Evolutionary conservation across 2,797 vertebrate genomes (phyloP), one percentile per base, ranked within the genome.

Genomic region (Siniperca scherzeri): DNA sequence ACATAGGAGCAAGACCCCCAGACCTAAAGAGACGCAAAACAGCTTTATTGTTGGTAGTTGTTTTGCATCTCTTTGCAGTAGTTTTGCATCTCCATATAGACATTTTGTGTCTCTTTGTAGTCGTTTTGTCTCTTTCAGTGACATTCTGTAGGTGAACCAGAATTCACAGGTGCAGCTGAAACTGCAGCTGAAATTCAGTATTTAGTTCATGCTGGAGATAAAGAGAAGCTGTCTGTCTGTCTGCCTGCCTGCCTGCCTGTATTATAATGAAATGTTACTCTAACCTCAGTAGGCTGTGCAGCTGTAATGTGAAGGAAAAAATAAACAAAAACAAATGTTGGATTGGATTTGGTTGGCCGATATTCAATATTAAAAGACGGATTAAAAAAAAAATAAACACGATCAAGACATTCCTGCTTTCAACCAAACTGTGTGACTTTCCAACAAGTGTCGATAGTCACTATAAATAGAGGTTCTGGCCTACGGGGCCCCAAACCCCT

Each of bases 281-380:
- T 55, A 42, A 19, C 48, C n/a, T 44, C 46, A 14, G 46, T 11
- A 30, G 25, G 57, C 19, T 25, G 14, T 42, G 40, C 25, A 22
- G 50, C 77, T 66, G 14, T 55, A 68, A 55, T 72, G 17, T 2
- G 0, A 52, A 22, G 55, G 0, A n/a, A 50, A 52, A 59, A 22
- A 69, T 12, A 19, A 53, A 53, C 75, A 53, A 12, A 68, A 38
- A n/a, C 3, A 61, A 42, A 42, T 9, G 50, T 36, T 36, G 25
- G 25, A 42, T 33, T 36, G 19, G 56, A 72, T 60, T 75, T 71
- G 50, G 36, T 36, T 74, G 48, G 27, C 36, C n/a, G n/a, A 52
- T 67, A 11, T 13, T 64, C 38, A n/a, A 16, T 77, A 27, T 55
- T 38, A 50, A 66, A 61, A 70, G 22, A 55, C 40, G 33, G 16